Evolutionary conservation across 2,888 invertebrate genomes (phyloP).

Genomic region (Agrotis ipsilon): DNA sequence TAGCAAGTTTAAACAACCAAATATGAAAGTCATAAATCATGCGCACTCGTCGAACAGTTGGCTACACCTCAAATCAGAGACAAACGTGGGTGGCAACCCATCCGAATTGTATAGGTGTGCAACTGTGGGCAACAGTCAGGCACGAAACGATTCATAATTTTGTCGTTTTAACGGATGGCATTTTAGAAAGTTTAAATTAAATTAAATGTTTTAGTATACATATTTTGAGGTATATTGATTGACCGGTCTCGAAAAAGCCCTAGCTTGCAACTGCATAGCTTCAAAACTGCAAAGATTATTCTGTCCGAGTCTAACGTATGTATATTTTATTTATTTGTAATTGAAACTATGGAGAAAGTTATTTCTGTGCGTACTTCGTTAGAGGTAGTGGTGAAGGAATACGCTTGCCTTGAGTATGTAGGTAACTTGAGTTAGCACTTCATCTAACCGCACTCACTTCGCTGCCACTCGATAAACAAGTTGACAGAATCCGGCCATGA

Average conservation of each 20-base stretch:
- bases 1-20: slow-evolving; percentile 69
- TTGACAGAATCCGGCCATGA: slow-evolving; percentile 26
- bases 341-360: slow-evolving; percentile 52
- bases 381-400: slow-evolving; percentile 35
- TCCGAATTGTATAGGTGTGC: slow-evolving; percentile 65
- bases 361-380: slow-evolving; percentile 17
- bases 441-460: slow-evolving; percentile 51
- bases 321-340: slow-evolving; percentile 35
- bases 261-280: background rate
- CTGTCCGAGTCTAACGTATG: slow-evolving; percentile 3
- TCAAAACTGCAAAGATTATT: slow-evolving; percentile 8
- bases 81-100: slow-evolving; percentile 74
- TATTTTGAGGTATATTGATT: slow-evolving; percentile 39
- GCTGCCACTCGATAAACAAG: slow-evolving; percentile 56
- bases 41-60: slow-evolving; percentile 65
- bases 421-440: slow-evolving; percentile 66
- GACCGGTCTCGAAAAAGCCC: background rate
- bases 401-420: slow-evolving; percentile 64
- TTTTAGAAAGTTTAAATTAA: slow-evolving; percentile 64
- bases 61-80: slow-evolving; percentile 75
- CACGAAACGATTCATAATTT: slow-evolving; percentile 45
- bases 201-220: slow-evolving; percentile 42
- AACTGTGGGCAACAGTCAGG: slow-evolving; percentile 14
- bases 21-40: slow-evolving; percentile 76
- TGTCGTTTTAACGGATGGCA: slow-evolving; percentile 46